Evolutionary conservation across 1,140 invertebrate genomes (phyloP).

Genomic region (Homarus americanus): DNA sequence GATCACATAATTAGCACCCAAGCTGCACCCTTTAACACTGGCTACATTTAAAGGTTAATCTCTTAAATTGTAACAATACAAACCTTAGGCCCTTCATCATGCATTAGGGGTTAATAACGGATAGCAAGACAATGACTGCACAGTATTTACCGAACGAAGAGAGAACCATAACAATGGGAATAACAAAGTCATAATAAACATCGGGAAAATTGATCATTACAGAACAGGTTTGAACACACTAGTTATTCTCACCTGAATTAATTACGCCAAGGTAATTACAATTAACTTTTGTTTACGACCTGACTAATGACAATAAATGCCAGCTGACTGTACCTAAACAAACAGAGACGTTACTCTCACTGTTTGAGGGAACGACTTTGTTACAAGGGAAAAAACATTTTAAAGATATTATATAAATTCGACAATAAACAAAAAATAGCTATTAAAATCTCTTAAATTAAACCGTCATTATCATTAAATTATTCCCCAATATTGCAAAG

Average conservation of each 20-base stretch:
- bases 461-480: too few species aligned
- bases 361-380: not conserved
- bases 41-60: not conserved
- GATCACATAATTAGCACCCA: too few species aligned
- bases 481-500: too few species aligned
- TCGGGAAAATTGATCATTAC: not conserved
- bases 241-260: not conserved
- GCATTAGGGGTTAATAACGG: not conserved
- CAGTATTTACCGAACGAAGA: not conserved
- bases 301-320: not conserved
- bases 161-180: not conserved
- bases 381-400: too few species aligned
- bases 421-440: too few species aligned
- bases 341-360: not conserved
- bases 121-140: not conserved
- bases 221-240: not conserved
- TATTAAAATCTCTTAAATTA: too few species aligned
- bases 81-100: slow-evolving; percentile 7
- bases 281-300: not conserved
- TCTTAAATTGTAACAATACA: not conserved
- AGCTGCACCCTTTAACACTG: not conserved
- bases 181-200: not conserved
- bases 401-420: too few species aligned
- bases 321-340: not conserved
- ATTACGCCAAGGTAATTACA: not conserved